phyloP scores from a whole-genome alignment of 2,113 vertebrate genomes.

The Mobula birostris region DNA sequence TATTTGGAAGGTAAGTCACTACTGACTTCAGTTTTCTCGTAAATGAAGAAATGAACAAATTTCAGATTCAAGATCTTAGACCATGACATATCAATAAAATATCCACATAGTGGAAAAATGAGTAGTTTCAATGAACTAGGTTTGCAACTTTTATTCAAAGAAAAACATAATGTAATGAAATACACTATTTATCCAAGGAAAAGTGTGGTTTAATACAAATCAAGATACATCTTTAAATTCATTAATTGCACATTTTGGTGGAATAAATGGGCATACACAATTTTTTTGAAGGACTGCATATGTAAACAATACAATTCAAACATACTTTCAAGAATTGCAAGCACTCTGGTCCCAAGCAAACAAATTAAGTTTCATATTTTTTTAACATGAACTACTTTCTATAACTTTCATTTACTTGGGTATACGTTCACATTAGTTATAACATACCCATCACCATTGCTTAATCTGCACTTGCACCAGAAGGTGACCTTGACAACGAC shows the following conservation, averaged over 20 bases:
- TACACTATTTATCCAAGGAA: not conserved
- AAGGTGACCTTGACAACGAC: constrained; percentile 7
- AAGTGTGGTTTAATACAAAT: not conserved
- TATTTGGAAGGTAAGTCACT: constrained; percentile 63
- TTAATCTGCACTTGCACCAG: constrained; percentile 34
- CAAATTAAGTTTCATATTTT: constrained; percentile 11
- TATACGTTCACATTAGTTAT: not conserved
- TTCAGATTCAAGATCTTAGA: not conserved
- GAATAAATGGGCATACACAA: not conserved
- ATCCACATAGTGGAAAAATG: not conserved
- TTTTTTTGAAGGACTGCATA: constrained; percentile 1
- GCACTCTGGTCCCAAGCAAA: not conserved
- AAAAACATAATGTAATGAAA: not conserved
- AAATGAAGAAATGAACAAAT: constrained; percentile 1
- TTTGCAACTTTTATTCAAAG: not conserved
- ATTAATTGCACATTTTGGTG: constrained; percentile 10
- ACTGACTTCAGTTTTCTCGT: constrained; percentile 51
- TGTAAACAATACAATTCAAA: constrained; percentile 18
- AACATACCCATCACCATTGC: not conserved
- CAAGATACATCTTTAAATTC: not conserved
- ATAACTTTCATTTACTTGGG: constrained; percentile 7
- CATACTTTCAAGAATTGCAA: not conserved
- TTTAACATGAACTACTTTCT: constrained; percentile 5
- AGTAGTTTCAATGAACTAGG: too few species aligned
- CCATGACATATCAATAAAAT: not conserved